Evolutionary conservation across 1,140 invertebrate species (phyloP), one percentile per base, ranked within the genome.

Genomic region (Pollicipes pollicipes): DNA sequence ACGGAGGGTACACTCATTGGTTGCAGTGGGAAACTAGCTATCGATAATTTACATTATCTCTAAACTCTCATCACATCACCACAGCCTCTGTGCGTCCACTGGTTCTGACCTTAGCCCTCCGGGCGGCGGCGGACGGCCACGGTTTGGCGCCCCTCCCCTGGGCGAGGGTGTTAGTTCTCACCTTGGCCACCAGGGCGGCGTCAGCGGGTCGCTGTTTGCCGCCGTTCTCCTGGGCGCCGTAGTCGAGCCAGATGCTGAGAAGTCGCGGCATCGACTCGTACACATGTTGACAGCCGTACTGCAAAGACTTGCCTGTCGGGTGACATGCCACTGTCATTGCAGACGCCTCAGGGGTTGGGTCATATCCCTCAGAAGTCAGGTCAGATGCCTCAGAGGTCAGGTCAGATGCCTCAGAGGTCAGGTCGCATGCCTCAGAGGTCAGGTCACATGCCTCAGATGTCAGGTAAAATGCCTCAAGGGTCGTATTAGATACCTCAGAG

Each of bases 211-310:
- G 68, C 58, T 27, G 72, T 71, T 30, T 66, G 64, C 1, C 3
- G 28, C 27, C 27, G 8, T 3, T 28, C n/a, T 77, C 66, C 28
- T 76, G 63, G 30, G 80, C 77, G 0, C 83, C 87, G 74, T 85
- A 86, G 76, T 93, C 88, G 72, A 92, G 84, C 95, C 95, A 98
- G 70, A 97, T 86, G 69, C 89, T 91, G 26, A 98, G 82, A 81
- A 98, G 84, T 74, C 91, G 83, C 0, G 95, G 93, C 87, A 98
- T 88, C 0, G 93, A 95, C 78, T 97, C 93, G 79, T 96, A 95
- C 67, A 98, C 85, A 78, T 90, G 91, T 74, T 88, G 87, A 74
- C 87, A 90, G 4, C 95, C 95, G 79, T 87, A 90, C 73, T 87
- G 83, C 74, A 98, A 79, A 0, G 94, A 94, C 71, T 87, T 88